Base-by-base conservation (phyloP, 2,888 invertebrate species). In the Sinopyrophorus schimmeli region DNA sequence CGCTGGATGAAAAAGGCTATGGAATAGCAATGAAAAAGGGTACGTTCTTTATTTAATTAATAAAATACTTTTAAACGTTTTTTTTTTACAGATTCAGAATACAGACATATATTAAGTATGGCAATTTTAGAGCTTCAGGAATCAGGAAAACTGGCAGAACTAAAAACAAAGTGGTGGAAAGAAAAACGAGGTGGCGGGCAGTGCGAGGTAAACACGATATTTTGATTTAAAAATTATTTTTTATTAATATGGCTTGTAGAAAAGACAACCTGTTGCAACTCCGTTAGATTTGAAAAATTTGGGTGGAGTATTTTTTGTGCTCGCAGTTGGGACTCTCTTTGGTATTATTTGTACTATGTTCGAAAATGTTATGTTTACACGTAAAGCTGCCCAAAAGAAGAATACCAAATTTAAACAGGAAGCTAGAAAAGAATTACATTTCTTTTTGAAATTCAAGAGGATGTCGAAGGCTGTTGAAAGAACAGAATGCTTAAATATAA, bases 141-240 rank as follows among this genome's bases (percentile, higher is more conserved):
- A 68, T 77, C 76, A 4, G 89, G 89, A 5, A 77, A 80, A 32
- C 77, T 92, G 35, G 83, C 80, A 21, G 78, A 80, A 55, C 67
- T 91, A 34, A 86, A 86, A 64, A 80, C 82, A 37, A 80, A 82
- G 63, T 92, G 91, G 91, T 92, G 91, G 91, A 82, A 83, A 61
- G 82, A 86, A 62, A 80, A 80, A 64, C 86, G 85, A 5, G 83
- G 52, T 10, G 47, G 43, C 5, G 52, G 47, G 7, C 41, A 14
- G 3, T 52, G 52, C 27, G 47, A 52, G 23, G 51, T 48, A 5
- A 28, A 3, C 1, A 4, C 3, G 9, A 2, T 28, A 11, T 30
- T 21, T 10, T 1, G n/a, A 20, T 44, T 6, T 7, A 9, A 18
- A n/a, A 10, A 1, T 30, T 6, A 32, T 20, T 2, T 2, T 1